Percentiles rank a stretch among this genome's conserved stretches.
Evolutionary conservation across 2,113 vertebrate genomes (phyloP).

Genomic region (Bothrops jararaca): DNA sequence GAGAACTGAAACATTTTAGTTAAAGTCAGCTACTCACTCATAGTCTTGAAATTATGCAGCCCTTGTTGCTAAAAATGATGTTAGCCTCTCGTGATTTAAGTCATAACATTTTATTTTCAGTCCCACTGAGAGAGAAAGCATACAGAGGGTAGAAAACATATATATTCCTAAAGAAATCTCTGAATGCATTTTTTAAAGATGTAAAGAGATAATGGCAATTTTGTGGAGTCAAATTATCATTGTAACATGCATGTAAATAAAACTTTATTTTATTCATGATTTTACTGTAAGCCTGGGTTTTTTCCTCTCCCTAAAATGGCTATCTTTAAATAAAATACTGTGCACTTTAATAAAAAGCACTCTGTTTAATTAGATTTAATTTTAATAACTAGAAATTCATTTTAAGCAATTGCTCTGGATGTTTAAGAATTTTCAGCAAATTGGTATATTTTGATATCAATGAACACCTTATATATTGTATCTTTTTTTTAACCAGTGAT

Average conservation of each 20-base stretch:
- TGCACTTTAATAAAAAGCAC: conserved; percentile 59
- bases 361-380: conserved; percentile 66
- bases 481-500: conserved; percentile 36
- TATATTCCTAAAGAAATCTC: conserved; percentile 69
- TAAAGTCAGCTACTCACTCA: conserved; percentile 93
- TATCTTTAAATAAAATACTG: conserved; percentile 59
- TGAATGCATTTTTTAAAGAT: conserved; percentile 69
- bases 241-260: conserved; percentile 66
- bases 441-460: conserved; percentile 53
- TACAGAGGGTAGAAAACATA: conserved; percentile 71
- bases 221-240: conserved; percentile 68
- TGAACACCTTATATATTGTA: conserved; percentile 51
- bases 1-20: conserved; percentile 97
- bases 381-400: conserved; percentile 61
- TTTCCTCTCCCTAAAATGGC: conserved; percentile 37
- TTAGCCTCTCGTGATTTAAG: conserved; percentile 97
- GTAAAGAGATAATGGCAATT: conserved; percentile 74
- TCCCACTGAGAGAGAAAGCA: conserved; percentile 79
- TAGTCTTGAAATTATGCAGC: conserved; percentile 89
- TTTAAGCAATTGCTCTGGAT: conserved; percentile 63
- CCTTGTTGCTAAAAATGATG: conserved; percentile 92
- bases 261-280: conserved; percentile 68
- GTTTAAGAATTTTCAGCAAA: conserved; percentile 61
- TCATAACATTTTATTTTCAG: conserved; percentile 92
- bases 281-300: conserved; percentile 25